Evolutionary conservation across 2,888 invertebrate species (phyloP).

Genomic region (Cephalotes varians): DNA sequence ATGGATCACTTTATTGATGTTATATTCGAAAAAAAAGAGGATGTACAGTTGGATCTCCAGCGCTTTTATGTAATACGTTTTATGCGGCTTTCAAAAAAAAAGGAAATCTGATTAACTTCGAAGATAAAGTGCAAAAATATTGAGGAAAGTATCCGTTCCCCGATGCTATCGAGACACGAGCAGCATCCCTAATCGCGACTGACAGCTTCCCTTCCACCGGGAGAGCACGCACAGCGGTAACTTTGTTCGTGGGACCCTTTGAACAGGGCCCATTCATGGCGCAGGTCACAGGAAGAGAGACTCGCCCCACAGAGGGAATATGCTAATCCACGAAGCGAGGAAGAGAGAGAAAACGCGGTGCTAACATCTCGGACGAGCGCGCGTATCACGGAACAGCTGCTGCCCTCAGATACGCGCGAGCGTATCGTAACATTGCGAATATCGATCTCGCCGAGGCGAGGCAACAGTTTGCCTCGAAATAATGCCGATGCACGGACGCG

Average conservation of each 20-base stretch:
- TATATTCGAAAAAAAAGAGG: too few species aligned
- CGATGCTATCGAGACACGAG: not conserved
- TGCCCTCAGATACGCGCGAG: conserved; percentile 34
- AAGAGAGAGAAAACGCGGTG: conserved; percentile 1
- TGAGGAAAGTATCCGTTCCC: not conserved
- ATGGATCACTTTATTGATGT: too few species aligned
- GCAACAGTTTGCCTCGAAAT: conserved; percentile 55
- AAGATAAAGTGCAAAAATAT: not conserved
- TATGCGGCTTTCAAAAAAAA: not conserved
- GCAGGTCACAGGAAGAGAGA: conserved; percentile 52
- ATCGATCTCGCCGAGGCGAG: conserved; percentile 43
- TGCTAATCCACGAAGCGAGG: conserved; percentile 40
- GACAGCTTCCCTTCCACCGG: conserved; percentile 22
- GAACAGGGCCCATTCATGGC: conserved; percentile 76
- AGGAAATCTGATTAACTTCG: not conserved
- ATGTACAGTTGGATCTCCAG: too few species aligned
- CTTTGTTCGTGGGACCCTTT: conserved; percentile 69
- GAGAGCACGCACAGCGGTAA: conserved; percentile 50
- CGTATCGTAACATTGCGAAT: conserved; percentile 32
- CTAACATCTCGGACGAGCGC: conserved; percentile 42
- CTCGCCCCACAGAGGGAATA: conserved; percentile 27
- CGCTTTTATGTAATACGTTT: not conserved
- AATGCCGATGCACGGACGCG: conserved; percentile 43
- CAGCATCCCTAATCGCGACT: conserved; percentile 2
- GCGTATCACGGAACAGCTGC: conserved; percentile 48